Conservation (phyloP, 2,113 vertebrate genomes). For the Chamaea fasciata region DNA sequence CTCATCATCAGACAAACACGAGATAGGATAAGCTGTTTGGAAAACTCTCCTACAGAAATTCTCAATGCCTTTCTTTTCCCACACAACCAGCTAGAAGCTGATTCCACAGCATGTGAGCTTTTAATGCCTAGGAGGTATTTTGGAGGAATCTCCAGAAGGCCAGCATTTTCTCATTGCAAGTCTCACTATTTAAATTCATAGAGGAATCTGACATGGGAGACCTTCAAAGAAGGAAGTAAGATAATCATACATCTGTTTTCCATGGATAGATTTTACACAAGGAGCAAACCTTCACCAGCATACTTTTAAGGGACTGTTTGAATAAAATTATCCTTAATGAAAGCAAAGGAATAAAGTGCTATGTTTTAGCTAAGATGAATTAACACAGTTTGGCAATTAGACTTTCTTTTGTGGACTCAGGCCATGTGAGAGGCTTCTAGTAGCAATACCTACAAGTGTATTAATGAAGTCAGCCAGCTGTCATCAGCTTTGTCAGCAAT, state of each 20-base stretch:
- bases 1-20: not conserved
- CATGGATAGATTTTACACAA: not conserved
- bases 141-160: not conserved
- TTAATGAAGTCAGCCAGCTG: not conserved
- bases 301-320: not conserved
- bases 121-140: not conserved
- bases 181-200: not conserved
- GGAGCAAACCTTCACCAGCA: not conserved
- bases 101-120: not conserved
- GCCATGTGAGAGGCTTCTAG: not conserved
- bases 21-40: not conserved
- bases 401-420: not conserved
- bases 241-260: not conserved
- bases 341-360: not conserved
- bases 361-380: not conserved
- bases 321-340: not conserved
- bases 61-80: not conserved
- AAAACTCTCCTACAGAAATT: not conserved
- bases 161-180: not conserved
- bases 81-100: not conserved
- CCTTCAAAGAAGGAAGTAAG: not conserved
- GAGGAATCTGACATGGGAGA: not conserved
- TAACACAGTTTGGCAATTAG: not conserved
- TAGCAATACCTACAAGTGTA: not conserved
- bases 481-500: conserved; percentile 18